Evolutionary conservation across 2,113 vertebrate species (phyloP).

Genomic region (Psammodynastes pulverulentus): DNA sequence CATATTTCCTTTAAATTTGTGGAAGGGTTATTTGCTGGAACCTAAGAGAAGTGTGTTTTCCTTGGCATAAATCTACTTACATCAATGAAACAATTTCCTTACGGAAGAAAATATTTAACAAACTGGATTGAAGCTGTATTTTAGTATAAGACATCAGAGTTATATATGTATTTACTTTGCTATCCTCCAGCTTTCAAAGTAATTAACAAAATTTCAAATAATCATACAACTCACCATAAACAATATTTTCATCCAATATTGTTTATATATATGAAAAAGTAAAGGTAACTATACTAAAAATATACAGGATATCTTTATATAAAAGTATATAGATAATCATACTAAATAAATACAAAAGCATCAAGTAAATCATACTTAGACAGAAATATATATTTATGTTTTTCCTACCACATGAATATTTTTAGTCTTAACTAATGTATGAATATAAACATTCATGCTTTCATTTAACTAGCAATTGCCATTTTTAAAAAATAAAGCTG

Average conservation of each 20-base stretch:
- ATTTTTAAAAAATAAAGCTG: neutral
- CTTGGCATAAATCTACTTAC: neutral
- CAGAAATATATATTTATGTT: neutral
- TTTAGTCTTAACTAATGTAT: neutral
- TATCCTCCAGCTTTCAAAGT: neutral
- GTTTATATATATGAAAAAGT: neutral
- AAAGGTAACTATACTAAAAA: neutral
- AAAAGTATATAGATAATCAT: neutral
- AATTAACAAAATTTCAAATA: neutral
- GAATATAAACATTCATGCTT: neutral
- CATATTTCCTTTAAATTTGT: neutral
- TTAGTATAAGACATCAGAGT: neutral
- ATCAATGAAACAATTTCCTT: slow-evolving; percentile 2
- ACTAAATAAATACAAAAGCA: neutral
- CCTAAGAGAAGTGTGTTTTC: neutral
- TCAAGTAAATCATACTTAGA: neutral
- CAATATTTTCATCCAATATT: neutral
- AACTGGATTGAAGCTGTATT: neutral
- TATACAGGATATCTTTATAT: no score
- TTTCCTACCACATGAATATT: neutral
- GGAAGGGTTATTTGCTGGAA: neutral
- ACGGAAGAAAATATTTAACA: neutral
- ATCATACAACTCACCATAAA: neutral
- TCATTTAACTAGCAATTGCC: neutral
- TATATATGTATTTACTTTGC: neutral